Conservation (phyloP, 2,797 vertebrate genomes). For the Phrynocephalus vlangalii region DNA sequence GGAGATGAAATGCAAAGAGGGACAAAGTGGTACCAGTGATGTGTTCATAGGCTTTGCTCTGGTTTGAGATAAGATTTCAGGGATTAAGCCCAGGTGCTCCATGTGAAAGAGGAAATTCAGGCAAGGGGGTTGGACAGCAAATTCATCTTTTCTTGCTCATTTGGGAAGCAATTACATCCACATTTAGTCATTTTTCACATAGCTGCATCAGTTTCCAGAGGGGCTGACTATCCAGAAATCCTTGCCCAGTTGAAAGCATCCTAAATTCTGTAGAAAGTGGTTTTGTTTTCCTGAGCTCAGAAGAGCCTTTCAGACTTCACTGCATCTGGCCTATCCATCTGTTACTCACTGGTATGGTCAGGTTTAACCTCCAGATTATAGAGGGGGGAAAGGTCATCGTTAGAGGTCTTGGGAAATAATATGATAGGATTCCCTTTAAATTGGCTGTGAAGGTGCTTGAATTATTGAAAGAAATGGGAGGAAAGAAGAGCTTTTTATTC, state of each 20-base stretch:
- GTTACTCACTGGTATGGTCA: constrained; percentile 13
- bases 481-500: background rate
- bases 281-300: background rate
- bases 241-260: background rate
- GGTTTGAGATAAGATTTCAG: background rate
- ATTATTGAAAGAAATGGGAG: constrained; percentile 19
- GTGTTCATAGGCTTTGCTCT: background rate
- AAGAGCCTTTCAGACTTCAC: background rate
- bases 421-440: background rate
- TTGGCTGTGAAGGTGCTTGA: constrained; percentile 19
- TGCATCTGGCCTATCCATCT: background rate
- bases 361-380: constrained; percentile 11
- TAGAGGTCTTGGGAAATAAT: background rate
- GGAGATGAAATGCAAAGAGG: background rate
- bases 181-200: background rate
- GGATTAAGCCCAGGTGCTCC: background rate
- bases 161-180: background rate
- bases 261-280: constrained; percentile 7
- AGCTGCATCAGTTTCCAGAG: background rate
- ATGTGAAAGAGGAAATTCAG: background rate
- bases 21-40: background rate
- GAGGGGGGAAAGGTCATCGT: constrained; percentile 4
- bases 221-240: background rate
- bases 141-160: background rate
- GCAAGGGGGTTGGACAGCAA: background rate